These are phyloP conservation scores for Huso huso DNA, from an alignment of 2,797 vertebrate genomes.

Conservation along the genomic window DNA sequence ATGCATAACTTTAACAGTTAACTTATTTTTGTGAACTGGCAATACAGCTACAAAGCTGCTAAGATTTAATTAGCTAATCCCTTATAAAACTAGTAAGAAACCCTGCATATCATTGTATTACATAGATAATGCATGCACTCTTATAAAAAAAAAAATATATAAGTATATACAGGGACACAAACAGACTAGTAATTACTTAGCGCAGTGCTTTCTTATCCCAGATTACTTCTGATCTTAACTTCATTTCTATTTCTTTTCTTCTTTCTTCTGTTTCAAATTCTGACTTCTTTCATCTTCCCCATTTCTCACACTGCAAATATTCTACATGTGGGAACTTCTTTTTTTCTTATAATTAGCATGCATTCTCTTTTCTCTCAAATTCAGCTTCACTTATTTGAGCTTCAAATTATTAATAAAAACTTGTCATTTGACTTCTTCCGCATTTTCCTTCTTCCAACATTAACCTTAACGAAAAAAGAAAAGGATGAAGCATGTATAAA, in stretches of 20 bases:
- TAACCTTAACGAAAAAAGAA: slow-evolving; percentile 99
- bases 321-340: slow-evolving; percentile 71
- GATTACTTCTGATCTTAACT: slow-evolving; percentile 98
- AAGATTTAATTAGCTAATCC: slow-evolving; percentile 46
- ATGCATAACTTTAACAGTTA: too few relatives aligned
- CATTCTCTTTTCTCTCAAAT: slow-evolving; percentile 89
- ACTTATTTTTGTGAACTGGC: too few relatives aligned
- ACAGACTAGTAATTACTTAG: slow-evolving; percentile 98
- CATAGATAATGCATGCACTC: slow-evolving; percentile 75
- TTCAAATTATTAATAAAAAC: slow-evolving; percentile 96
- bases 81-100: slow-evolving; percentile 63
- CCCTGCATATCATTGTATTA: slow-evolving; percentile 67
- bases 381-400: slow-evolving; percentile 97
- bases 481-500: slow-evolving; percentile 96
- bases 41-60: background rate
- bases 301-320: slow-evolving; percentile 79
- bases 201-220: slow-evolving; percentile 92
- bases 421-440: slow-evolving; percentile 95
- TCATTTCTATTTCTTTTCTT: slow-evolving; percentile 94
- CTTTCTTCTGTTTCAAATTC: slow-evolving; percentile 98
- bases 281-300: slow-evolving; percentile 83
- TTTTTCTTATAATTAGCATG: slow-evolving; percentile 93
- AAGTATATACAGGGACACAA: slow-evolving; percentile 71
- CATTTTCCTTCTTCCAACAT: slow-evolving; percentile 97
- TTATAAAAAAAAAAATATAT: slow-evolving; percentile 75